Conservation (phyloP, 2,113 vertebrate genomes). For the Dicentrarchus labrax region DNA sequence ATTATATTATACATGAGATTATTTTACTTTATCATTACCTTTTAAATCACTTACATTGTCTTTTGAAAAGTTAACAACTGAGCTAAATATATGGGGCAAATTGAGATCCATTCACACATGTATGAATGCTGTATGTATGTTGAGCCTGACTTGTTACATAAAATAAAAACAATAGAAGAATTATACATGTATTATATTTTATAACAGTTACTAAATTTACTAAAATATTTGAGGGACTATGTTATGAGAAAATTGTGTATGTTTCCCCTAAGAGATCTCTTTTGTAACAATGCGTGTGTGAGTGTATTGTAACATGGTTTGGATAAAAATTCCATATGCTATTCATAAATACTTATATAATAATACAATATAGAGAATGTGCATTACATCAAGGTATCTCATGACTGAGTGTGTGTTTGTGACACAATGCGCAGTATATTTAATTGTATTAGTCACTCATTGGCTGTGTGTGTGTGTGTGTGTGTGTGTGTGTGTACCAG, state of each 20-base stretch:
- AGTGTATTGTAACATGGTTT: not conserved
- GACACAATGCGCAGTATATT: not conserved
- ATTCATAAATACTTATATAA: not conserved
- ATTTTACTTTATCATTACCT: not conserved
- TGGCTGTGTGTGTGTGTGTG: not conserved
- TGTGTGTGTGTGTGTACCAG: conserved; percentile 32
- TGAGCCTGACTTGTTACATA: not conserved
- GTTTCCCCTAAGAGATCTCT: too few species aligned
- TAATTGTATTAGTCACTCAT: conserved; percentile 14
- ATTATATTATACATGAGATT: not conserved
- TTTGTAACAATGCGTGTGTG: not conserved
- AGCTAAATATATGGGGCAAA: not conserved
- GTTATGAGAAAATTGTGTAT: too few species aligned
- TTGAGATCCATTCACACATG: not conserved
- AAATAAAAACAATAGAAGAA: not conserved
- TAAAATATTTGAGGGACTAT: too few species aligned
- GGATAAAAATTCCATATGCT: not conserved
- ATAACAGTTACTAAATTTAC: not conserved
- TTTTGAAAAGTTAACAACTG: not conserved
- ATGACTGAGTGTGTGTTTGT: not conserved
- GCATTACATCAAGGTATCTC: not conserved
- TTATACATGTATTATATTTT: not conserved
- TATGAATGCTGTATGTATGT: not conserved
- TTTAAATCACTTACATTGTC: conserved; percentile 2
- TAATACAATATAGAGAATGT: not conserved